phyloP scores from a whole-genome alignment of 2,113 vertebrate genomes.

The Datnioides undecimradiatus region DNA sequence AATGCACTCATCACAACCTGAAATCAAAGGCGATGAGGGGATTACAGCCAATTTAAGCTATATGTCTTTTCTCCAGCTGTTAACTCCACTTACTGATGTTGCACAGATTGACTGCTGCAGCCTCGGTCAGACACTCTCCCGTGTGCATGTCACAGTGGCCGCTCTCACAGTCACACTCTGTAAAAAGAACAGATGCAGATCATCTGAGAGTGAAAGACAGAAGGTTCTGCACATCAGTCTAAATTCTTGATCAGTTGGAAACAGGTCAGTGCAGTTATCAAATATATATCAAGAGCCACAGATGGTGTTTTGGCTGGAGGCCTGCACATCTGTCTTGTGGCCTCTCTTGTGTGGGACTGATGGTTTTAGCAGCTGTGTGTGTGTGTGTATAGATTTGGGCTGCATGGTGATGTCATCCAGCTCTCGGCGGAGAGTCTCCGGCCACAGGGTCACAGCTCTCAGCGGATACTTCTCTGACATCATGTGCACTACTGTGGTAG shows the following conservation, averaged over 20 bases:
- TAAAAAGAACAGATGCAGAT: slow-evolving; percentile 34
- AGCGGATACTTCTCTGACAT: slow-evolving; percentile 57
- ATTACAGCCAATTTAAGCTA: too few relatives aligned
- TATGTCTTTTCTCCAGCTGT: background rate
- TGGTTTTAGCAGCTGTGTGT: slow-evolving; percentile 56
- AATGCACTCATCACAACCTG: slow-evolving; percentile 95
- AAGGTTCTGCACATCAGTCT: background rate
- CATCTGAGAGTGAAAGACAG: background rate
- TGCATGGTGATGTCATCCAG: slow-evolving; percentile 61
- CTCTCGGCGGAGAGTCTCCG: slow-evolving; percentile 39
- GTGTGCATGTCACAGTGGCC: slow-evolving; percentile 91
- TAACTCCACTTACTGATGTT: slow-evolving; percentile 81
- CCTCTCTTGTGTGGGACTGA: slow-evolving; percentile 39
- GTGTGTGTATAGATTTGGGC: slow-evolving; percentile 15
- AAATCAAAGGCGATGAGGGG: background rate
- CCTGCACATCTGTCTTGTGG: slow-evolving; percentile 62
- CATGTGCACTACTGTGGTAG: slow-evolving; percentile 29
- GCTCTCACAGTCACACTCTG: slow-evolving; percentile 92
- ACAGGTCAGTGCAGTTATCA: slow-evolving; percentile 14
- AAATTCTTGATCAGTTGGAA: slow-evolving; percentile 17
- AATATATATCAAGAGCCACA: slow-evolving; percentile 17
- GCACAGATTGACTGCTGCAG: slow-evolving; percentile 79
- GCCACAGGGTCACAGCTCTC: slow-evolving; percentile 37
- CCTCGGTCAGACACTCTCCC: slow-evolving; percentile 90
- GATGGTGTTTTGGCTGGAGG: slow-evolving; percentile 46